Conservation (phyloP, 1,140 invertebrate genomes). For the Steinernema khuongi region DNA sequence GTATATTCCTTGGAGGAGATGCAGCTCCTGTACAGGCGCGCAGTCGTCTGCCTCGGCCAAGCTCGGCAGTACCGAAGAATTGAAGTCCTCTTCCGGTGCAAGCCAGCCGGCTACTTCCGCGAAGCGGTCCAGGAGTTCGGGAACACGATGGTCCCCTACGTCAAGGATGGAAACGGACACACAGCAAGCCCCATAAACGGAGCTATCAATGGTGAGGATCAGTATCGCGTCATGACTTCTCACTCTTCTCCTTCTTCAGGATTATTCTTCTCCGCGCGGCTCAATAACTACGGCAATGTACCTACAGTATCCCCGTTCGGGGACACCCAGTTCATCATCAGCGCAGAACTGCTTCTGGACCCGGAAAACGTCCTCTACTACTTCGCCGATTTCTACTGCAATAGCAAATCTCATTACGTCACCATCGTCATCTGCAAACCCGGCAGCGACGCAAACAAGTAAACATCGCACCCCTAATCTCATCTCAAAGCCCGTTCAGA, state of each 20-base stretch:
- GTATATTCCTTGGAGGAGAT: neutral
- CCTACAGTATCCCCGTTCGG: conserved; percentile 42
- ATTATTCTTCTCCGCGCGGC: conserved; percentile 44
- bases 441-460: conserved; percentile 28
- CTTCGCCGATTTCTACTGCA: conserved; percentile 51
- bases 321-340: conserved; percentile 38
- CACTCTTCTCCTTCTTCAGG: conserved; percentile 30
- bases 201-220: neutral
- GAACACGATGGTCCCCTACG: conserved; percentile 48
- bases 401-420: conserved; percentile 38
- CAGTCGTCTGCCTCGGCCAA: neutral
- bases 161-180: conserved; percentile 55
- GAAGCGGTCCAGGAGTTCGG: conserved; percentile 36
- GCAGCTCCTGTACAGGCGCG: neutral
- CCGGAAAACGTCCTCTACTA: conserved; percentile 29
- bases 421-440: conserved; percentile 43
- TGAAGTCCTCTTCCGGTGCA: conserved; percentile 41
- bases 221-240: neutral
- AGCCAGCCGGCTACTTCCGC: conserved; percentile 52
- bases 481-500: neutral
- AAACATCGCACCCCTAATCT: neutral
- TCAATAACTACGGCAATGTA: conserved; percentile 20
- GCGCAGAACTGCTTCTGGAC: conserved; percentile 28
- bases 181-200: conserved; percentile 50
- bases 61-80: too few relatives aligned